These are phyloP conservation scores for Zingel zingel DNA, from an alignment of 2,113 vertebrate species.

Conservation along the genomic window DNA sequence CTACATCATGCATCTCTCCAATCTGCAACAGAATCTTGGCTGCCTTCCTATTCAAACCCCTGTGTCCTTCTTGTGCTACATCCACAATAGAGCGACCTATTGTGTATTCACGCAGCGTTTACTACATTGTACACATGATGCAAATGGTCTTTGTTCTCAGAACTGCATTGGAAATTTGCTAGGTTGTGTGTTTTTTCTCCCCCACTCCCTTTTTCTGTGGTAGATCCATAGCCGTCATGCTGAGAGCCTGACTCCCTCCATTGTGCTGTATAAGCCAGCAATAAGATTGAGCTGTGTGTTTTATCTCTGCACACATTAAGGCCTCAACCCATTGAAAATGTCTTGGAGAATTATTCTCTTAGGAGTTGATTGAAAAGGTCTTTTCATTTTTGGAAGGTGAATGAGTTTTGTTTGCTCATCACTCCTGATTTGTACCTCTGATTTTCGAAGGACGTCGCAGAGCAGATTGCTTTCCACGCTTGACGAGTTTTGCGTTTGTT, in stretches of 20 bases:
- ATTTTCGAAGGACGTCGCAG: constrained; percentile 38
- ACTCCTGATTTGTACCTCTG: constrained; percentile 31
- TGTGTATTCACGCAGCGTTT: constrained; percentile 45
- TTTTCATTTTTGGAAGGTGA: constrained; percentile 51
- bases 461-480: constrained; percentile 53
- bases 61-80: constrained; percentile 26
- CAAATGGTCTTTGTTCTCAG: constrained; percentile 37
- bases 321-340: constrained; percentile 40
- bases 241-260: constrained; percentile 59
- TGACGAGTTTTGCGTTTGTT: constrained; percentile 46
- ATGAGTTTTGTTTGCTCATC: constrained; percentile 40
- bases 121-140: constrained; percentile 38
- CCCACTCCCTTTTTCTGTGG: constrained; percentile 16
- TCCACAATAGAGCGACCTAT: constrained; percentile 21
- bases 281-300: constrained; percentile 56
- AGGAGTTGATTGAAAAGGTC: constrained; percentile 55
- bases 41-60: constrained; percentile 39
- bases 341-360: constrained; percentile 49
- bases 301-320: constrained; percentile 59
- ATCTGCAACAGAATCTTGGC: constrained; percentile 42
- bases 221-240: constrained; percentile 66
- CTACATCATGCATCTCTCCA: constrained; percentile 28
- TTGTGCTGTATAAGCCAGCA: constrained; percentile 67
- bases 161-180: constrained; percentile 59
- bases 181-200: constrained; percentile 13